phyloP scores from a whole-genome alignment of 2,888 invertebrate genomes.

The Noctua comes region DNA sequence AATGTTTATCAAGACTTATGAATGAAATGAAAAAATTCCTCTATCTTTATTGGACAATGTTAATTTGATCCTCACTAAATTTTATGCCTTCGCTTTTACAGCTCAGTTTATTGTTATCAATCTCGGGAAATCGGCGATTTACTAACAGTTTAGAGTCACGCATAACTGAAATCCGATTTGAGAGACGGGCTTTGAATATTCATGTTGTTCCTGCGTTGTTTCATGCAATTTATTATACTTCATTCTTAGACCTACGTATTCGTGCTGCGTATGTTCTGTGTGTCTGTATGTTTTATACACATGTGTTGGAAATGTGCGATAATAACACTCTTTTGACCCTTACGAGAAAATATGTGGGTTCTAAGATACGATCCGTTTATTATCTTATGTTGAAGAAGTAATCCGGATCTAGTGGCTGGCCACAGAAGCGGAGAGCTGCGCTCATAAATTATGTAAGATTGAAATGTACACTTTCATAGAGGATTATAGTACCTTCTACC shows the following conservation, averaged over 20 bases:
- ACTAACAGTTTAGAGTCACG: constrained; percentile 76
- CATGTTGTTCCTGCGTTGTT: constrained; percentile 54
- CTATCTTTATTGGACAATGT: constrained; percentile 1
- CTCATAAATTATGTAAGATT: constrained; percentile 36
- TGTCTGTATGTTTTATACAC: constrained; percentile 4
- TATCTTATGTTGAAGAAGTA: constrained; percentile 23
- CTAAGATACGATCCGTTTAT: constrained; percentile 18
- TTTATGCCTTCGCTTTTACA: constrained; percentile 59
- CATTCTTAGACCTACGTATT: constrained; percentile 33
- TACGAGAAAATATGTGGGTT: not conserved
- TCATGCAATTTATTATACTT: constrained; percentile 52
- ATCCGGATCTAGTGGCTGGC: constrained; percentile 19
- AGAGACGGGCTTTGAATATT: constrained; percentile 65
- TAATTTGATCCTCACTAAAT: constrained; percentile 32
- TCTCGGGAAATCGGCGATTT: constrained; percentile 69
- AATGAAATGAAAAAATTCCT: constrained; percentile 23
- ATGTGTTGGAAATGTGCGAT: constrained; percentile 4
- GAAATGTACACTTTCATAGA: constrained; percentile 10
- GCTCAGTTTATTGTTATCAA: constrained; percentile 70
- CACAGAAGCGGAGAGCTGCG: constrained; percentile 9
- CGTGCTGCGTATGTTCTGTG: constrained; percentile 19
- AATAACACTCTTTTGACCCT: not conserved
- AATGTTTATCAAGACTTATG: constrained; percentile 25
- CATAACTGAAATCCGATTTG: constrained; percentile 73
- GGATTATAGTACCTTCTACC: not conserved